These are phyloP conservation scores for Hypomesus transpacificus DNA, from an alignment of 2,113 vertebrate species.

Conservation along the genomic window DNA sequence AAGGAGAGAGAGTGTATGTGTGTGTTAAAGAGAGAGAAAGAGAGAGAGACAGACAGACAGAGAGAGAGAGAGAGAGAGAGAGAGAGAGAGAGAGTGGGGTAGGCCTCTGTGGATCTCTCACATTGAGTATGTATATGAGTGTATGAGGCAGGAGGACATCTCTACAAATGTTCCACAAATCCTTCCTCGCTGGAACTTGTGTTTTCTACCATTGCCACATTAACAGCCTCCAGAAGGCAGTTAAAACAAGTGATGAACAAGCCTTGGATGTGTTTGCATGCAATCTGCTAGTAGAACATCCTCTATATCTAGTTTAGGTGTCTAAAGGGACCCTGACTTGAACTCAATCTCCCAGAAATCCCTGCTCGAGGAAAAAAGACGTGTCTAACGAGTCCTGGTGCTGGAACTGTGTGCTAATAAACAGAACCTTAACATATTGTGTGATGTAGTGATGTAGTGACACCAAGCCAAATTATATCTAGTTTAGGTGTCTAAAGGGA, in stretches of 20 bases:
- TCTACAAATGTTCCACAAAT: neutral
- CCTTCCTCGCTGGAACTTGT: neutral
- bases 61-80: neutral
- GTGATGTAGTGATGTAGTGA: too few relatives aligned
- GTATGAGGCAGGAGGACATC: neutral
- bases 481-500: neutral
- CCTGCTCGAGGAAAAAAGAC: neutral
- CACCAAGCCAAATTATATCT: too few relatives aligned
- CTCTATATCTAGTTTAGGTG: neutral
- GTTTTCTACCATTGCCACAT: neutral
- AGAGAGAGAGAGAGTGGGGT: neutral
- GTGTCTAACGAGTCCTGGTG: neutral
- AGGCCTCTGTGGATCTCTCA: neutral
- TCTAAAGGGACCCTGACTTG: neutral
- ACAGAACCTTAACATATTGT: too few relatives aligned
- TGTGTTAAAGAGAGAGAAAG: neutral
- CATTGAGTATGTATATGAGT: neutral
- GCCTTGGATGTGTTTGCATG: neutral
- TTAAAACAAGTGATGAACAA: neutral
- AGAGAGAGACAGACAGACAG: neutral
- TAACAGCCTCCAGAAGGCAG: neutral
- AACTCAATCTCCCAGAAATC: neutral
- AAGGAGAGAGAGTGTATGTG: constrained; percentile 1
- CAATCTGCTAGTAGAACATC: neutral
- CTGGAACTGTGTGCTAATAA: too few relatives aligned